These are phyloP conservation scores for Epinephelus cyanopodus DNA, from an alignment of 2,113 vertebrate genomes.

Conservation along the genomic window DNA sequence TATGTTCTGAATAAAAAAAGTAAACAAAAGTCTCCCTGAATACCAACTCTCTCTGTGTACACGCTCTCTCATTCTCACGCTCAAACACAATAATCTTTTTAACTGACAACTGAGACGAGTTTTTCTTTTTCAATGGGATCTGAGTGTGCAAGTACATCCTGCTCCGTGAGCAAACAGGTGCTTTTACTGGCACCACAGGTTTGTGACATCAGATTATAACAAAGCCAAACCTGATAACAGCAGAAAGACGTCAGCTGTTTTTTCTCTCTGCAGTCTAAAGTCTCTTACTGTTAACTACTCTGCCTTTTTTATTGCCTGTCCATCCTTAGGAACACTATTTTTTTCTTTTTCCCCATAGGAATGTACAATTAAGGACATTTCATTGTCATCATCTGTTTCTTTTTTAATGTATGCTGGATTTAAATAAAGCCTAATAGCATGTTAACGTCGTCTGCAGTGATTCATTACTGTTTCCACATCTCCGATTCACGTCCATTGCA, in stretches of 20 bases:
- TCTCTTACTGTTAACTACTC: background rate
- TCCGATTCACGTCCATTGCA: background rate
- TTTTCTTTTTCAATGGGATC: background rate
- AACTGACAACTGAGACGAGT: background rate
- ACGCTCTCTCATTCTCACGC: background rate
- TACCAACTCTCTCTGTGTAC: background rate
- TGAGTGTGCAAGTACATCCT: background rate
- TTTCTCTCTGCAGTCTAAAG: background rate
- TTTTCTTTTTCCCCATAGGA: background rate
- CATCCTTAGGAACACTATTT: background rate
- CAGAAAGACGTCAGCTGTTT: background rate
- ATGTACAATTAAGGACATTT: background rate
- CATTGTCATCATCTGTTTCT: background rate
- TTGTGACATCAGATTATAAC: background rate
- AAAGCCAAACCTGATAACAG: background rate
- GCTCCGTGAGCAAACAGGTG: conserved; percentile 34
- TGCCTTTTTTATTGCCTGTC: background rate
- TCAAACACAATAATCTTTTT: background rate
- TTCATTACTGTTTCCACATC: conserved; percentile 19
- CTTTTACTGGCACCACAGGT: background rate
- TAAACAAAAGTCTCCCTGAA: background rate
- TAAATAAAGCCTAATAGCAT: conserved; percentile 21
- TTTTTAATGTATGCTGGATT: background rate
- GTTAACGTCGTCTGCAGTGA: background rate
- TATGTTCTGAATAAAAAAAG: background rate